Evolutionary conservation across 2,113 vertebrate genomes (phyloP).

Genomic region (Carettochelys insculpta): DNA sequence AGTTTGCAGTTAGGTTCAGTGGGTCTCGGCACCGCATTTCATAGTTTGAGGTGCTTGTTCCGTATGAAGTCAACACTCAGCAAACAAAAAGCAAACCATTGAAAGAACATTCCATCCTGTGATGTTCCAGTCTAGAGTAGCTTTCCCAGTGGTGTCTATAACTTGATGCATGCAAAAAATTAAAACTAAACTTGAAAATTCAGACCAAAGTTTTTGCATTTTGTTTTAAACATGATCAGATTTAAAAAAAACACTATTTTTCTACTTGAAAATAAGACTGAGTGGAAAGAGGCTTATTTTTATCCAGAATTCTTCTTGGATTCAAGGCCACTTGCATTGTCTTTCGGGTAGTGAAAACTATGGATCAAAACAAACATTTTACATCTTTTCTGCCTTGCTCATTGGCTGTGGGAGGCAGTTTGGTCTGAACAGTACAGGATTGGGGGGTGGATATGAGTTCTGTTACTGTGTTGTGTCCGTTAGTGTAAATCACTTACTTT

Average conservation of each 20-base stretch:
- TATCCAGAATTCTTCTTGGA: background rate
- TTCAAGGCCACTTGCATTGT: background rate
- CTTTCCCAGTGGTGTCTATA: background rate
- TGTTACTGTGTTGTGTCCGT: background rate
- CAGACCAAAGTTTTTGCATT: too few relatives aligned
- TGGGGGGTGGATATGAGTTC: background rate
- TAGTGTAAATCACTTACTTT: background rate
- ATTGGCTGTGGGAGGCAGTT: background rate
- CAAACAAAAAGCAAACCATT: background rate
- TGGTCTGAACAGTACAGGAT: background rate
- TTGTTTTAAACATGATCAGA: background rate
- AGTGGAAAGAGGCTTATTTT: background rate
- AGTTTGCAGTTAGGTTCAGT: too few relatives aligned
- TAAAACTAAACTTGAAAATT: background rate
- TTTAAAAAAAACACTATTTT: background rate
- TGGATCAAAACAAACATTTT: background rate
- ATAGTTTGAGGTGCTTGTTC: background rate
- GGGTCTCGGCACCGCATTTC: background rate
- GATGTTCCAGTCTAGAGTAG: background rate
- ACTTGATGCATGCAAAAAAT: background rate
- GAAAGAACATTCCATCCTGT: background rate
- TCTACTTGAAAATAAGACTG: background rate
- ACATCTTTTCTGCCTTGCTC: too few relatives aligned
- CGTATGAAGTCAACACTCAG: background rate
- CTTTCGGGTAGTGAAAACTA: background rate